Evolutionary conservation across 2,113 vertebrate species (phyloP).

Genomic region (Amphilophus citrinellus): DNA sequence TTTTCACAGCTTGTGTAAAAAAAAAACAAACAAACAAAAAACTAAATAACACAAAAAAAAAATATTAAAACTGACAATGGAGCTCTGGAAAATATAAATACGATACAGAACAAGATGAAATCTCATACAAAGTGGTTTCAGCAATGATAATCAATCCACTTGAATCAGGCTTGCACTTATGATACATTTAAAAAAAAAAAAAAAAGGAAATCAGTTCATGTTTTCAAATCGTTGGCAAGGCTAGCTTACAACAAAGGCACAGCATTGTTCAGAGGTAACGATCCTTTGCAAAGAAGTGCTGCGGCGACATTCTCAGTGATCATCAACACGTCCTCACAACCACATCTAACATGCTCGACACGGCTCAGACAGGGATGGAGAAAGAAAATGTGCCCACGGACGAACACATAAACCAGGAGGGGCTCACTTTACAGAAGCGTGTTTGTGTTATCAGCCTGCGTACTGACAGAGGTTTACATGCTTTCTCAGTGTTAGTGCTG

Average conservation of each 20-base stretch:
- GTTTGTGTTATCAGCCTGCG: constrained; percentile 31
- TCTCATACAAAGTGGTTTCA: constrained; percentile 69
- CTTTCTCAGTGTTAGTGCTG: constrained; percentile 36
- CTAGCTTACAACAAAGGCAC: constrained; percentile 89
- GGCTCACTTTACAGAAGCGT: constrained; percentile 43
- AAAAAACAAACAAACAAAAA: constrained; percentile 73
- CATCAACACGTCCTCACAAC: constrained; percentile 59
- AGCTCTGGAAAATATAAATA: constrained; percentile 79
- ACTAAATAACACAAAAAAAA: constrained; percentile 62
- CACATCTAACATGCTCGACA: constrained; percentile 68
- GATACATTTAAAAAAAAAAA: constrained; percentile 53
- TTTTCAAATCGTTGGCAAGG: constrained; percentile 83
- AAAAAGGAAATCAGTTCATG: constrained; percentile 71
- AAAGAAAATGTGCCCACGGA: constrained; percentile 52
- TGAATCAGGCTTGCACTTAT: constrained; percentile 72
- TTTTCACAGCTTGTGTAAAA: constrained; percentile 88
- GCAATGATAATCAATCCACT: constrained; percentile 73
- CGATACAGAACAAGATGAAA: constrained; percentile 68
- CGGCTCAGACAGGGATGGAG: constrained; percentile 54
- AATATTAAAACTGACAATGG: constrained; percentile 71
- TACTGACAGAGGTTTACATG: constrained; percentile 49
- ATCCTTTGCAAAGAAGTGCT: constrained; percentile 83
- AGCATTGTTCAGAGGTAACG: constrained; percentile 85
- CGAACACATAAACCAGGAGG: constrained; percentile 41
- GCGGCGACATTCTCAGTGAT: constrained; percentile 70